Evolutionary conservation across 2,113 vertebrate species (phyloP).

Genomic region (Mellivora capensis): DNA sequence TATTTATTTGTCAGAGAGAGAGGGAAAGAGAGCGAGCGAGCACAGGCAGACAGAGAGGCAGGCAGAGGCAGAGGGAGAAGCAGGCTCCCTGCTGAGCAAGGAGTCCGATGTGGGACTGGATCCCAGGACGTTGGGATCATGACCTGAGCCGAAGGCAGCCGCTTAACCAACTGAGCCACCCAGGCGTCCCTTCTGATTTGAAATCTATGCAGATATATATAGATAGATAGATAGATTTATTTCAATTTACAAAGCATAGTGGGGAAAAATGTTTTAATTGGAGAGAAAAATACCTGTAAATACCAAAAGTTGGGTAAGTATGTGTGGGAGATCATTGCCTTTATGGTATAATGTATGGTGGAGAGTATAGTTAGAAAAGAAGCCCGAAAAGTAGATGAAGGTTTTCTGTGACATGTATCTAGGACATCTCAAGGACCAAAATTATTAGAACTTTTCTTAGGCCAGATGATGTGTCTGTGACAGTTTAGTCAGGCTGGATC

Average conservation of each 20-base stretch:
- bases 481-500: not conserved
- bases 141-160: no score
- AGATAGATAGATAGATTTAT: not conserved
- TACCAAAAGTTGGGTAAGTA: not conserved
- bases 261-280: not conserved
- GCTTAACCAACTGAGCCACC: no score
- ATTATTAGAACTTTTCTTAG: not conserved
- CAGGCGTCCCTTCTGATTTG: not conserved
- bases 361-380: not conserved
- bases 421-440: not conserved
- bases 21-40: no score
- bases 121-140: no score
- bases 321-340: not conserved
- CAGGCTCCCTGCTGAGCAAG: no score
- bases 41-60: no score
- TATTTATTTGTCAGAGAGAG: no score
- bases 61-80: no score
- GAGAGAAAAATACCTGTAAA: not conserved
- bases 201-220: not conserved
- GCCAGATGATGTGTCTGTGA: not conserved
- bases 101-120: no score
- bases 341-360: not conserved
- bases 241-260: not conserved
- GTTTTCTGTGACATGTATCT: not conserved
- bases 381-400: not conserved